Conservation (phyloP, 35 echinoderm and acorn worm genomes). For the Stichopus chloronotus region DNA sequence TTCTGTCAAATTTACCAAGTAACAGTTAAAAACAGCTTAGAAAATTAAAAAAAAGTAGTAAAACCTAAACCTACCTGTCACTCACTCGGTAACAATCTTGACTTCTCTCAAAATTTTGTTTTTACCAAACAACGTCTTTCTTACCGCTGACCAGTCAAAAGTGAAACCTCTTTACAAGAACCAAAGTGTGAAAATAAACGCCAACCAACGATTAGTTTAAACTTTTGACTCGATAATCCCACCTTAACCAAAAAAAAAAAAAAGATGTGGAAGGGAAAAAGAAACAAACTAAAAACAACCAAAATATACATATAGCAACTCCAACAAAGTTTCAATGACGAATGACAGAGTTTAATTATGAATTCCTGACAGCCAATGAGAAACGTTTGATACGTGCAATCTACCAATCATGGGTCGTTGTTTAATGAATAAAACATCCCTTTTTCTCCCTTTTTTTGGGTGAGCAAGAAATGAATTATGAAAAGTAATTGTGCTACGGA, state of each 20-base stretch:
- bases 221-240: constrained; percentile 23
- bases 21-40: too few relatives aligned
- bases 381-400: not conserved
- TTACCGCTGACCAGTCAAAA: not conserved
- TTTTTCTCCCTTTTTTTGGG: not conserved
- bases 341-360: constrained; percentile 17
- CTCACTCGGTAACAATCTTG: too few relatives aligned
- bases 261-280: too few relatives aligned
- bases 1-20: too few relatives aligned
- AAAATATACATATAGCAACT: not conserved
- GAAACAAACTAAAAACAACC: too few relatives aligned
- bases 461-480: constrained; percentile 3
- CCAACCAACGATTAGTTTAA: constrained; percentile 15
- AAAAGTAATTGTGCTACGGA: not conserved
- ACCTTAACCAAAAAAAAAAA: not conserved
- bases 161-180: not conserved
- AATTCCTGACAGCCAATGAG: constrained; percentile 13
- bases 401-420: constrained; percentile 16
- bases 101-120: too few relatives aligned
- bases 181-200: constrained; percentile 52
- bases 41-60: too few relatives aligned
- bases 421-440: constrained; percentile 6
- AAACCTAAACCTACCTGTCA: too few relatives aligned
- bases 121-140: not conserved
- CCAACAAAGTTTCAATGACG: not conserved